Base-by-base conservation (phyloP, 2,888 invertebrate species). In the Agonopterix heracliana region DNA sequence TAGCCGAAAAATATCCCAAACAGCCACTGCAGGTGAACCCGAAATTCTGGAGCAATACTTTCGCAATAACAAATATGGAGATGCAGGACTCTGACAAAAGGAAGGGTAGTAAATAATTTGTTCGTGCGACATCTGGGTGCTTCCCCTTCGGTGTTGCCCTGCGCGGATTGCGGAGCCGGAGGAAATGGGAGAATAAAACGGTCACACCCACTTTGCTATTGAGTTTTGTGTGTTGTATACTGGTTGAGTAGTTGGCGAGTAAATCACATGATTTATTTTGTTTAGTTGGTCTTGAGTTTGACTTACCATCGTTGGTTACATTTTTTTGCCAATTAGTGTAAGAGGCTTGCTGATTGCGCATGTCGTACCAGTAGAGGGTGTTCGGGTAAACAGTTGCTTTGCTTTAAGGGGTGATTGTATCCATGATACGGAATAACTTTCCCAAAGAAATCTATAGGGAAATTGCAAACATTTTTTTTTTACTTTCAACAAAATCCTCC, bases 61-160 rank as follows among this genome's bases (percentile, higher is more conserved):
- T 62, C 56, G 55, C 63, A 63, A 66, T 68, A 68, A 69, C 63
- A 68, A 70, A 76, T 74, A 75, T 67, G 68, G 66, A 71, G 71
- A 73, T 74, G 74, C 74, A 71, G 63, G 65, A 55, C 56, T 59
- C 57, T 61, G 66, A 76, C 79, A 77, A 83, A 82, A 78, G 78
- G 75, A 69, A 63, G 66, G 75, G 78, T 74, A 78, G 86, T 86
- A 85, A 86, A 87, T 87, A 87, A 87, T 86, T 85, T 82, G 81
- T 70, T 68, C 68, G 66, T 54, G 71, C 75, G 87, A 87, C 87
- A 87, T 83, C 81, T 83, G 86, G 83, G 80, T 57, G 72, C 86
- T 74, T 75, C 86, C 87, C 81, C 69, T 86, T 86, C 71, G 64
- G 62, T 86, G 86, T 86, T 66, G 69, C 64, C 71, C 66, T 49